These are phyloP conservation scores for Danio rerio DNA, from an alignment of 2,113 vertebrate genomes.

Conservation along the genomic window GRCz12tu NC_133180.1:13401001-13401500, in stretches of 20 bases:
- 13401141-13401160: too few species aligned
- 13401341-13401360: not conserved
- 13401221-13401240: not conserved
- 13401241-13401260: conserved; percentile 1
- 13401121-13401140: too few species aligned
- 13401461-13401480: not conserved
- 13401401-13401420: not conserved
- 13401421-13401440: not conserved
- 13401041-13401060: not conserved
- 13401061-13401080: not conserved
- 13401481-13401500: not conserved
- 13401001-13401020: too few species aligned
- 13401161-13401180: not conserved
- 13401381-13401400: not conserved
- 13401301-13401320: not conserved
- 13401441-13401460: too few species aligned
- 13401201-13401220: not conserved
- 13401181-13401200: not conserved
- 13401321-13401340: conserved; percentile 20
- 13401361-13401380: not conserved
- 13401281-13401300: conserved; percentile 32
- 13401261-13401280: not conserved
- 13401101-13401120: not conserved
- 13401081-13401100: not conserved
- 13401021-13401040: too few species aligned